Evolutionary conservation across 2,888 invertebrate species (phyloP).

Genomic region (Cyaniris semiargus): DNA sequence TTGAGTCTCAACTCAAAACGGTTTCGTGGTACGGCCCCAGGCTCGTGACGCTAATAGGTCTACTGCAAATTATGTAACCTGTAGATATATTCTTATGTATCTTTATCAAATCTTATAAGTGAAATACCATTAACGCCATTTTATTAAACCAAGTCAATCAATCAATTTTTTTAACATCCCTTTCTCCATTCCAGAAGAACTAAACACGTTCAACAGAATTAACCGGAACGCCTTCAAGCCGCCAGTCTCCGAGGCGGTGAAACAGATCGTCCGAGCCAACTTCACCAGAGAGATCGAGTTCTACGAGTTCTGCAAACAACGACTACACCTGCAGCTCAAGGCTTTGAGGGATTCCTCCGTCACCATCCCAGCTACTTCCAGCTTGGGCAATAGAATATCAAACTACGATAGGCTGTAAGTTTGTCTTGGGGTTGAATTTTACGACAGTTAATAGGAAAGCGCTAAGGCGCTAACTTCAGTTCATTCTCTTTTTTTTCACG

Average conservation of each 20-base stretch:
- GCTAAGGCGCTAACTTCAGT: no score
- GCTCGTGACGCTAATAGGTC: no score
- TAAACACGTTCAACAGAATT: slow-evolving; percentile 87
- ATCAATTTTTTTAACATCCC: no score
- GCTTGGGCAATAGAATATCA: slow-evolving; percentile 32
- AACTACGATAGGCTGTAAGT: slow-evolving; percentile 35
- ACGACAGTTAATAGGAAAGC: background rate
- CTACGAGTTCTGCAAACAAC: slow-evolving; percentile 93
- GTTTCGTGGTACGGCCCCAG: no score
- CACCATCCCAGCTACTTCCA: slow-evolving; percentile 52
- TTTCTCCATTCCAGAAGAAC: slow-evolving; percentile 81
- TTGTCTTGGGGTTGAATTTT: background rate
- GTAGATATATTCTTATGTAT: no score
- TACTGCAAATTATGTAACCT: no score
- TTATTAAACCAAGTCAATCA: no score
- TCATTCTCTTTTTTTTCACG: no score
- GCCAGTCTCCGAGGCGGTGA: slow-evolving; percentile 91
- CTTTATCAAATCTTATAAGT: no score
- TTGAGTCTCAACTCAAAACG: no score
- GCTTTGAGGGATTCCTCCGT: slow-evolving; percentile 83
- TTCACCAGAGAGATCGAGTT: slow-evolving; percentile 95
- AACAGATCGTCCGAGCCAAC: slow-evolving; percentile 90
- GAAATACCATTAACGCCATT: no score
- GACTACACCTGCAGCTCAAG: slow-evolving; percentile 88
- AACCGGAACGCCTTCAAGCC: slow-evolving; percentile 94